Evolutionary conservation across 2,888 invertebrate species (phyloP).

Genomic region (Oscheius onirici): DNA sequence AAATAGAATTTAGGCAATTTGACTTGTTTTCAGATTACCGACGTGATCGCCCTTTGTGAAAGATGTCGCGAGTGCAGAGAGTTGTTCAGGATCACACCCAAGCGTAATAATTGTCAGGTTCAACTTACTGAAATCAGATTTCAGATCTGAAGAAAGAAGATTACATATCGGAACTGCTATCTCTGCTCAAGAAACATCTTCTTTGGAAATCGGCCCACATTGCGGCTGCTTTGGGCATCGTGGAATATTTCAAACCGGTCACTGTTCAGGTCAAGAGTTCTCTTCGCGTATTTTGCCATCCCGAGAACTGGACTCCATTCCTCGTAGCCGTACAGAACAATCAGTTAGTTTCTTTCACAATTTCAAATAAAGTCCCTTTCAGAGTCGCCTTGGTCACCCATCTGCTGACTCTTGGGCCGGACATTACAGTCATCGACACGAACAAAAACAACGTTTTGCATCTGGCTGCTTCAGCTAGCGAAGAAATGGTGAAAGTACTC

Average conservation of each 20-base stretch:
- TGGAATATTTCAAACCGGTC: conserved; percentile 40
- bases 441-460: conserved; percentile 79
- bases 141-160: conserved; percentile 36
- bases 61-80: conserved; percentile 53
- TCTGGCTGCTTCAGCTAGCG: conserved; percentile 80
- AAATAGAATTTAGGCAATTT: neutral
- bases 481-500: conserved; percentile 63
- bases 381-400: conserved; percentile 56
- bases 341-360: conserved; percentile 36
- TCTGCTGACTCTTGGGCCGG: conserved; percentile 78
- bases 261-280: conserved; percentile 32
- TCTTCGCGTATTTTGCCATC: conserved; percentile 51
- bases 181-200: conserved; percentile 44
- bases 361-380: conserved; percentile 29
- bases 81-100: conserved; percentile 39
- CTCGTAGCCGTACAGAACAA: conserved; percentile 65
- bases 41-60: conserved; percentile 52
- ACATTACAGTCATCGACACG: conserved; percentile 91
- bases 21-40: conserved; percentile 42
- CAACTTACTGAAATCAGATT: conserved; percentile 6
- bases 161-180: conserved; percentile 41
- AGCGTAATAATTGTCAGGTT: conserved; percentile 19
- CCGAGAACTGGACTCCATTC: conserved; percentile 63
- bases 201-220: conserved; percentile 54
- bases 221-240: conserved; percentile 42